These are phyloP conservation scores for Folsomia manolachei DNA, from an alignment of 2,888 invertebrate genomes.

Conservation along the genomic window DNA sequence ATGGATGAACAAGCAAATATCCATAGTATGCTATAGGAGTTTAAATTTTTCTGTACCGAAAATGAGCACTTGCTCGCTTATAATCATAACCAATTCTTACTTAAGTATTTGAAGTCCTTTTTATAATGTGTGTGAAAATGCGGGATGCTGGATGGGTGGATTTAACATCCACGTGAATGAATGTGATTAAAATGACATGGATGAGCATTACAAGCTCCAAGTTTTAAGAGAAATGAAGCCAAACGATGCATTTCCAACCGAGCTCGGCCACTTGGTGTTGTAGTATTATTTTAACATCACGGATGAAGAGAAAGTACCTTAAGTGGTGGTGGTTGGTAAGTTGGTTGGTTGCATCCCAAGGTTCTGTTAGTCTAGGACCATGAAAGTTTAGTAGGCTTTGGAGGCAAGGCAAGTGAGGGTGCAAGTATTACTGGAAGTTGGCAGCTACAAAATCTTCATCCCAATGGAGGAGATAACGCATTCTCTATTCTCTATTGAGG, in stretches of 20 bases:
- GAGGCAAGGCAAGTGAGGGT: constrained; percentile 14
- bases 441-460: constrained; percentile 30
- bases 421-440: constrained; percentile 36
- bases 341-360: background rate
- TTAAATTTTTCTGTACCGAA: too few relatives aligned
- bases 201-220: too few relatives aligned
- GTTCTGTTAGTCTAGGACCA: too few relatives aligned
- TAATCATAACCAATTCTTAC: too few relatives aligned
- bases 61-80: too few relatives aligned
- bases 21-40: too few relatives aligned
- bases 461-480: constrained; percentile 37
- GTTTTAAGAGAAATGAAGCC: too few relatives aligned
- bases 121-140: too few relatives aligned
- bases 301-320: background rate
- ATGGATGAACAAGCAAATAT: too few relatives aligned
- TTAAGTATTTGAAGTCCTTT: too few relatives aligned
- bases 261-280: background rate
- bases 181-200: background rate
- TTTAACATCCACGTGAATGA: background rate
- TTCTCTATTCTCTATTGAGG: constrained; percentile 1
- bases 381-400: background rate
- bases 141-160: too few relatives aligned
- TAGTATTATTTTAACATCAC: too few relatives aligned
- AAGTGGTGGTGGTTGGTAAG: background rate
- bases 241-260: background rate